Conservation (phyloP, 2,113 vertebrate species). For the Lethenteron camtschaticum region DNA sequence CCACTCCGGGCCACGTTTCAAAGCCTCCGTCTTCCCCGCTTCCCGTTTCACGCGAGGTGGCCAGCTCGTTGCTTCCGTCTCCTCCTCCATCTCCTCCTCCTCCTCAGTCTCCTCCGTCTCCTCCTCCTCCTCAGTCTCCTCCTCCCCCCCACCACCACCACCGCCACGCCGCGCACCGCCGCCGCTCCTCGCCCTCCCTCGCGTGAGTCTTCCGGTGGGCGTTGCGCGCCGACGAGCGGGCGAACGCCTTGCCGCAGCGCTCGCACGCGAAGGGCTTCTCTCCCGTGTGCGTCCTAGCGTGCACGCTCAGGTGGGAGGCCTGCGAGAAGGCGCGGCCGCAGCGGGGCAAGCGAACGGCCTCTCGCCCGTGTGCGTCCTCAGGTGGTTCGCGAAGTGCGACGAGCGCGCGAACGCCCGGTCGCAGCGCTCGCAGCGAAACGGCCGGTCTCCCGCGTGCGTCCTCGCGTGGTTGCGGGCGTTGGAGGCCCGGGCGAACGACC, state of each 20-base stretch:
- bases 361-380: slow-evolving; percentile 56
- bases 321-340: slow-evolving; percentile 59
- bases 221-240: slow-evolving; percentile 1
- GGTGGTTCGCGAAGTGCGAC: slow-evolving; percentile 62
- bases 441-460: slow-evolving; percentile 27
- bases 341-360: slow-evolving; percentile 38
- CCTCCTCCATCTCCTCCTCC: too few species aligned
- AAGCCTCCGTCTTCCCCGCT: too few species aligned
- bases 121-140: too few species aligned
- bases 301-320: slow-evolving; percentile 26
- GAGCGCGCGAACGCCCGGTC: slow-evolving; percentile 59
- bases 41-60: too few species aligned
- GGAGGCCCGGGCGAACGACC: not conserved
- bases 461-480: slow-evolving; percentile 30
- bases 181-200: not conserved
- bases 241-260: not conserved
- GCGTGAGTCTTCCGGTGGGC: not conserved
- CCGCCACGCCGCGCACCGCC: too few species aligned
- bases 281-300: not conserved
- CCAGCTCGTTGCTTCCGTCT: too few species aligned
- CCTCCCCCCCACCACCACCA: too few species aligned
- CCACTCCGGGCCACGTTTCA: too few species aligned
- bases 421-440: slow-evolving; percentile 38
- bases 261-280: slow-evolving; percentile 1
- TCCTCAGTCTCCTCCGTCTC: too few species aligned